Percentiles rank a stretch among this genome's conserved stretches.
Evolutionary conservation across 1,140 invertebrate genomes (phyloP).

Genomic region (Vollenhovia emeryi): DNA sequence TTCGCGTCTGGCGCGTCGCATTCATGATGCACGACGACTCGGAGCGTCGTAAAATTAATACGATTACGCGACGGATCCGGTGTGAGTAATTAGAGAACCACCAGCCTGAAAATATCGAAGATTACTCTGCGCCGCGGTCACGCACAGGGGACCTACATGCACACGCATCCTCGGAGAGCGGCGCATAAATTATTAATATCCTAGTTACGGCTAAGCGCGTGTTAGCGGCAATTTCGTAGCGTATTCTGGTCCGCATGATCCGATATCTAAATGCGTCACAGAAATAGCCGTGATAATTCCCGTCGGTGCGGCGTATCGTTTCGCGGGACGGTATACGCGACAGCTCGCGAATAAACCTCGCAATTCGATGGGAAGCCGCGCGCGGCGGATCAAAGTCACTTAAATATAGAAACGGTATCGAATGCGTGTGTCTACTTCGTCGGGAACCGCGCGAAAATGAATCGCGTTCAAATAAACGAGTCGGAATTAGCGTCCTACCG

Average conservation of each 20-base stretch:
- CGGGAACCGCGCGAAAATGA: neutral
- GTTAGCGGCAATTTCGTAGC: conserved; percentile 36
- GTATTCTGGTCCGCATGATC: conserved; percentile 26
- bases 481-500: neutral
- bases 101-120: conserved; percentile 9
- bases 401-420: conserved; percentile 31
- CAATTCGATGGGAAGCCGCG: neutral
- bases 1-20: neutral
- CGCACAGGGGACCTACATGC: neutral
- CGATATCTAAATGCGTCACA: conserved; percentile 38
- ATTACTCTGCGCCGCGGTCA: neutral
- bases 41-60: neutral
- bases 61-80: neutral
- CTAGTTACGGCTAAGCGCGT: conserved; percentile 26
- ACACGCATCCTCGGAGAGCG: neutral
- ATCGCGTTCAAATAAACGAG: neutral
- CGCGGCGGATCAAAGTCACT: conserved; percentile 15
- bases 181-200: conserved; percentile 38
- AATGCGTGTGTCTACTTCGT: neutral
- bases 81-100: neutral
- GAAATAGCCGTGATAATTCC: conserved; percentile 41
- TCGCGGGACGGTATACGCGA: conserved; percentile 5
- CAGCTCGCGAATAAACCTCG: conserved; percentile 3
- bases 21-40: neutral
- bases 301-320: neutral